Conservation (phyloP, 2,888 invertebrate genomes). For the Caenorhabditis panamensis region DNA sequence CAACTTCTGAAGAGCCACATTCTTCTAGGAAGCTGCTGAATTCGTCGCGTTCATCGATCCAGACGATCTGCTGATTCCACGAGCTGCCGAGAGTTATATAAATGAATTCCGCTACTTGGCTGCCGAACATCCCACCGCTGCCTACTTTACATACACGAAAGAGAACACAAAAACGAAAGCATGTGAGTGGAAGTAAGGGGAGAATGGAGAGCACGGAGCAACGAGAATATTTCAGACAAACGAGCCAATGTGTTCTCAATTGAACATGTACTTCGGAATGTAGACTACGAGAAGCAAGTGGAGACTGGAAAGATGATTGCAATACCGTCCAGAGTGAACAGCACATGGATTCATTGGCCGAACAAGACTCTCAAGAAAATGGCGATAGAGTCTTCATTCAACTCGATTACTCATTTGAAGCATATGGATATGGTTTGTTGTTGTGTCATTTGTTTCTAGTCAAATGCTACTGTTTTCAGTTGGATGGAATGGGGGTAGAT, state of each 20-base stretch:
- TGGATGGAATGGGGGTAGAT: constrained; percentile 46
- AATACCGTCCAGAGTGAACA: constrained; percentile 44
- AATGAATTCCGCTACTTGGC: constrained; percentile 43
- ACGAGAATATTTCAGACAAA: constrained; percentile 32
- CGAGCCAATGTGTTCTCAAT: constrained; percentile 50
- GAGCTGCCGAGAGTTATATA: constrained; percentile 42
- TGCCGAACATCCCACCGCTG: constrained; percentile 33
- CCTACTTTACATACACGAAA: constrained; percentile 55
- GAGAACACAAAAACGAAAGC: constrained; percentile 51
- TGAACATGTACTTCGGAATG: constrained; percentile 38
- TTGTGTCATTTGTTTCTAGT: no score
- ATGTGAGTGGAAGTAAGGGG: constrained; percentile 42
- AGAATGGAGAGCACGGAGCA: background rate
- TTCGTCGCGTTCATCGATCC: constrained; percentile 60
- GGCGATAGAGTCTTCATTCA: constrained; percentile 24
- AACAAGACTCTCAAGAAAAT: constrained; percentile 20
- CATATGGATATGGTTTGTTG: constrained; percentile 40
- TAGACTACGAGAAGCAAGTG: constrained; percentile 28
- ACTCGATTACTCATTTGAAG: constrained; percentile 62
- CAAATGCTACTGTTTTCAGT: no score
- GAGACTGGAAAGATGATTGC: constrained; percentile 64
- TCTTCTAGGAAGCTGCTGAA: constrained; percentile 56
- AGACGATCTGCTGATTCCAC: constrained; percentile 58
- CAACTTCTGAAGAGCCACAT: no score
- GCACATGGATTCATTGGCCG: constrained; percentile 64